Conservation (phyloP, 2,797 vertebrate species). For the Poecilia velifera region DNA sequence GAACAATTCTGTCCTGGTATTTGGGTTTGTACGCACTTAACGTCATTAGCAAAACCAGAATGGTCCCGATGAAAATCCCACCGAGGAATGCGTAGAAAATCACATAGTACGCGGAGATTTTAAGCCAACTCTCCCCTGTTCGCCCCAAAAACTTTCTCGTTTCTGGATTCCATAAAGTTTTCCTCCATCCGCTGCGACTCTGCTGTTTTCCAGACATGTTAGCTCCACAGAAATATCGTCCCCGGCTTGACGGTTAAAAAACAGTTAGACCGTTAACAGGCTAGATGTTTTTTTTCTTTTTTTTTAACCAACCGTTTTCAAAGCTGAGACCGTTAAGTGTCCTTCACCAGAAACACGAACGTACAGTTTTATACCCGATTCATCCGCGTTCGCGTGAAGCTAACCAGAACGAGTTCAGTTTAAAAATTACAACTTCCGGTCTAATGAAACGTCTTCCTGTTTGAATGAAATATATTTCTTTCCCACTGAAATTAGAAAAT, state of each 20-base stretch:
- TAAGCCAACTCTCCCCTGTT: conserved; percentile 93
- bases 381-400: conserved; percentile 10
- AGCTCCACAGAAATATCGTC: conserved; percentile 42
- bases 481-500: no score
- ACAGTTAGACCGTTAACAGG: no score
- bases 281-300: no score
- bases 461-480: no score
- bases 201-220: conserved; percentile 93
- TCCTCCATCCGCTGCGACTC: conserved; percentile 90
- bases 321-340: conserved; percentile 47
- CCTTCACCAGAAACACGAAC: conserved; percentile 67
- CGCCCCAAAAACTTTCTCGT: conserved; percentile 93
- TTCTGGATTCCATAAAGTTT: conserved; percentile 94
- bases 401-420: no score
- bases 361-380: conserved; percentile 73
- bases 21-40: conserved; percentile 91
- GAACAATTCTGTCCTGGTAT: conserved; percentile 96
- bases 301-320: neutral
- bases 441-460: no score
- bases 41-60: conserved; percentile 94
- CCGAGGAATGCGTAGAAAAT: conserved; percentile 98
- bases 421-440: neutral
- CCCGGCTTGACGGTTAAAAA: neutral
- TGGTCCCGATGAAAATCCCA: conserved; percentile 97
- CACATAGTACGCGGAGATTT: conserved; percentile 81